These are phyloP conservation scores for Cephalotes varians DNA, from an alignment of 2,888 invertebrate genomes.

Conservation along the genomic window DNA sequence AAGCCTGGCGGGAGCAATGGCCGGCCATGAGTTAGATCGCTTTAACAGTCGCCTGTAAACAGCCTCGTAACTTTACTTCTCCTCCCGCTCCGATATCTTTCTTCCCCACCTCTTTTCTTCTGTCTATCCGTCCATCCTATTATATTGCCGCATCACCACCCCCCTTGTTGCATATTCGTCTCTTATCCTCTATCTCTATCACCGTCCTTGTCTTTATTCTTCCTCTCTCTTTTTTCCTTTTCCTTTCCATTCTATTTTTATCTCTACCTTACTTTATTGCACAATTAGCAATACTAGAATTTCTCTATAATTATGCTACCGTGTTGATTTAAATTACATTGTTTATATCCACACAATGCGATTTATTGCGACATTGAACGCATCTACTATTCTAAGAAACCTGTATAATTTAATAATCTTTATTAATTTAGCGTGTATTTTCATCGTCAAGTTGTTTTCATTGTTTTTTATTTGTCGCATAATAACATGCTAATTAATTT, in stretches of 20 bases:
- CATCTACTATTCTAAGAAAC: neutral
- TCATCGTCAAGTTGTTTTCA: neutral
- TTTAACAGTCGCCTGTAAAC: conserved; percentile 82
- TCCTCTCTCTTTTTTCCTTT: conserved; percentile 10
- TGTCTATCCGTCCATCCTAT: conserved; percentile 40
- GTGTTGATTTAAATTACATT: conserved; percentile 15
- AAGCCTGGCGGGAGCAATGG: conserved; percentile 82
- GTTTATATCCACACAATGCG: neutral
- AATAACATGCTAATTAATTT: neutral
- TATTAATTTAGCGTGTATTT: neutral
- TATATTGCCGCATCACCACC: conserved; percentile 43
- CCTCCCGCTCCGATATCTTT: conserved; percentile 45
- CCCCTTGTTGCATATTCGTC: conserved; percentile 59
- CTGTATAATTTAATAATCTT: neutral
- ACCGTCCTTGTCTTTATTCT: conserved; percentile 12
- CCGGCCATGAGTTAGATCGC: conserved; percentile 84
- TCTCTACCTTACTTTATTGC: conserved; percentile 11
- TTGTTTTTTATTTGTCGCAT: neutral
- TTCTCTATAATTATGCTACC: neutral
- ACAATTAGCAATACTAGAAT: conserved; percentile 20
- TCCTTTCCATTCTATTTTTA: conserved; percentile 6
- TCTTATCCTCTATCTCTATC: conserved; percentile 28
- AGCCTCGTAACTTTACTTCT: conserved; percentile 81
- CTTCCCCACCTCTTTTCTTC: conserved; percentile 59
- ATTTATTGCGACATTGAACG: conserved; percentile 5